Percentiles rank a stretch among this genome's conserved stretches.
Conservation (phyloP, 2,113 vertebrate genomes). For the Tamias sibiricus region DNA sequence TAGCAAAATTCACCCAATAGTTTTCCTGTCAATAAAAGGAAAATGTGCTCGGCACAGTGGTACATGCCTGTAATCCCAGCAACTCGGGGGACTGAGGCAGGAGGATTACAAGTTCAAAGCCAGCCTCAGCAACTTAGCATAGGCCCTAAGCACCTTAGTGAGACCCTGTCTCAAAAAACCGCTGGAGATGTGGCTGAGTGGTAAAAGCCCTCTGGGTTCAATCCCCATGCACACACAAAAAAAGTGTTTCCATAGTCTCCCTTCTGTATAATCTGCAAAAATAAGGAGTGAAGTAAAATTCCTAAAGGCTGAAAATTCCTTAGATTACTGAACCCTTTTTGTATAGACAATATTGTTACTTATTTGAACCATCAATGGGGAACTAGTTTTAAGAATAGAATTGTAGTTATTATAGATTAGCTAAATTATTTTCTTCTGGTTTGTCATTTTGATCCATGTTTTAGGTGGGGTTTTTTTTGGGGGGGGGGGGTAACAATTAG, state of each 20-base stretch:
- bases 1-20: not conserved
- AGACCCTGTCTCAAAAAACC: no score
- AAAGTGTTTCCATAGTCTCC: not conserved
- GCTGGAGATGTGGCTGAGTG: no score
- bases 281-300: not conserved
- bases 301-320: not conserved
- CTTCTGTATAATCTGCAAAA: not conserved
- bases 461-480: not conserved
- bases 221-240: no score
- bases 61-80: no score
- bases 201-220: no score
- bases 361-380: not conserved
- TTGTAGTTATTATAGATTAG: not conserved
- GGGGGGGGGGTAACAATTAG: not conserved
- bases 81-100: no score
- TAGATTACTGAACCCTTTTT: not conserved
- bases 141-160: no score
- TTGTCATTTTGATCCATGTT: not conserved
- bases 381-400: not conserved
- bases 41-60: not conserved
- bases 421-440: not conserved
- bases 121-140: no score
- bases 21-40: constrained; percentile 29
- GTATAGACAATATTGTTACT: not conserved
- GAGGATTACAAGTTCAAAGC: no score